A percentile compares a stretch with the other conserved stretches of the same genome.
phyloP scores from a whole-genome alignment of 2,888 invertebrate genomes.

The Drosophila nr. fundita region DNA sequence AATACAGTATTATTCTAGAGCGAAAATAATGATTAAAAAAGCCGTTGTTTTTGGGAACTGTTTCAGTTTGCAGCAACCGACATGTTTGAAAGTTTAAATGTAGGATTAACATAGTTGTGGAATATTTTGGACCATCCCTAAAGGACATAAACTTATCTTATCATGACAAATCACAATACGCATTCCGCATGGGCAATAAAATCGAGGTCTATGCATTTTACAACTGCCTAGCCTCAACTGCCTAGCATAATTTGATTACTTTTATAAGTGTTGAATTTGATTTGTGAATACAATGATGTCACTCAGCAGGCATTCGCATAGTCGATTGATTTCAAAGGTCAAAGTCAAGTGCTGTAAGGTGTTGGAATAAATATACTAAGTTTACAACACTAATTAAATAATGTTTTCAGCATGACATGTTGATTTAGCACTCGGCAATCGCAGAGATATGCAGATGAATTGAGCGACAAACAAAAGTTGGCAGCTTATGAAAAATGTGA shows the following conservation, averaged over 20 bases:
- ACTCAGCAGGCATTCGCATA: constrained; percentile 10
- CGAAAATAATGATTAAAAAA: background rate
- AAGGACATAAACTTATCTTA: background rate
- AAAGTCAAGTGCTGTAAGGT: constrained; percentile 51
- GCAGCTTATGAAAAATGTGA: constrained; percentile 7
- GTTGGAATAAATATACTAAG: constrained; percentile 38
- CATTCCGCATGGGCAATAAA: background rate
- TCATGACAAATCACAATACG: background rate
- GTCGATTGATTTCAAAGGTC: constrained; percentile 60
- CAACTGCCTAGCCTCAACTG: constrained; percentile 9
- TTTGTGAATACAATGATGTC: constrained; percentile 27
- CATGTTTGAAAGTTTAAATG: background rate
- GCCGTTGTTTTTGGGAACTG: background rate
- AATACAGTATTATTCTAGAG: background rate
- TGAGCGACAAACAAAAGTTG: constrained; percentile 1
- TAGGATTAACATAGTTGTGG: background rate
- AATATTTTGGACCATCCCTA: background rate
- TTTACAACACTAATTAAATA: constrained; percentile 24
- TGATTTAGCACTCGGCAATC: constrained; percentile 21
- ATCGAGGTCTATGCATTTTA: background rate
- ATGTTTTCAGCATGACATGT: constrained; percentile 26
- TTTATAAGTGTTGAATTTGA: background rate
- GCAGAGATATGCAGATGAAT: constrained; percentile 9
- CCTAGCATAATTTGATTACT: background rate
- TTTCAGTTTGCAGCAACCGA: background rate